Conservation (phyloP, 2,113 vertebrate genomes). For the Bambusicola thoracicus region DNA sequence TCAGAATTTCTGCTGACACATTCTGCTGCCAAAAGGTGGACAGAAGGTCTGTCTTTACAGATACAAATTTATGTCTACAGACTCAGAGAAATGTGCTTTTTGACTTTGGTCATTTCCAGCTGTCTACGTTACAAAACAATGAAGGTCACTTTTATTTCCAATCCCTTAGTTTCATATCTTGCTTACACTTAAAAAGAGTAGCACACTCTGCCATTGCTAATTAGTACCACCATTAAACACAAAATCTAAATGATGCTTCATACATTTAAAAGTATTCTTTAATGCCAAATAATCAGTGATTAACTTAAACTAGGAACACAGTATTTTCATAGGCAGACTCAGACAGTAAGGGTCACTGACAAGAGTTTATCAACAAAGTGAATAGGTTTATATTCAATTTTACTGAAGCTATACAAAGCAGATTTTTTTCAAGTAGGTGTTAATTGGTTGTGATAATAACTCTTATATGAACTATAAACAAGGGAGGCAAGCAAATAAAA, state of each 20-base stretch:
- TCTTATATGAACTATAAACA: neutral
- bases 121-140: neutral
- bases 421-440: neutral
- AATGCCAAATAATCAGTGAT: neutral
- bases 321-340: neutral
- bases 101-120: neutral
- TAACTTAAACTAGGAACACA: neutral
- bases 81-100: neutral
- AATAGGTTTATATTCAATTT: neutral
- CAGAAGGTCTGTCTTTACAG: neutral
- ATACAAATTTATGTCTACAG: neutral
- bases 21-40: neutral
- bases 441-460: neutral
- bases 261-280: neutral
- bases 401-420: neutral
- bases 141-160: neutral
- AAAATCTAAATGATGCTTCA: neutral
- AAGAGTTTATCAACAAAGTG: neutral
- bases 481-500: neutral
- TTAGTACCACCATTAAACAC: neutral
- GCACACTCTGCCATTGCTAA: neutral
- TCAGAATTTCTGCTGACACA: neutral
- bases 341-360: neutral
- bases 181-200: neutral
- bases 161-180: neutral